These are phyloP conservation scores for Catharus fuscescens DNA, from an alignment of 2,113 vertebrate genomes.

Conservation along the genomic window DNA sequence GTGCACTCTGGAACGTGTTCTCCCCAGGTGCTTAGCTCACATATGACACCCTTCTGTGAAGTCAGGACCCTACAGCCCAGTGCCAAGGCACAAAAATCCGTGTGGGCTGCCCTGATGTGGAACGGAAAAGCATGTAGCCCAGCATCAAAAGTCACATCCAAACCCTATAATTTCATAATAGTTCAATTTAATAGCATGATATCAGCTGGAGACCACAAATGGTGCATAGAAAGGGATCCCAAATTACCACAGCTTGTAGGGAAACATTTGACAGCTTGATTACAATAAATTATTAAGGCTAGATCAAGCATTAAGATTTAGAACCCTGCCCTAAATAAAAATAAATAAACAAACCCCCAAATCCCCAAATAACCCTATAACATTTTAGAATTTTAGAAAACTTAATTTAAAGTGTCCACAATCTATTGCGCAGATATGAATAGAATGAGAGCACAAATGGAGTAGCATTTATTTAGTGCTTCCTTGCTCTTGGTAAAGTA, in stretches of 20 bases:
- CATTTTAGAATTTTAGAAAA: not conserved
- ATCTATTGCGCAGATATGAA: not conserved
- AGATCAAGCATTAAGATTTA: not conserved
- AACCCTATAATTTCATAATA: not conserved
- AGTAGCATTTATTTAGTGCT: not conserved
- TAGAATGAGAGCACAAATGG: not conserved
- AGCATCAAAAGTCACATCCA: not conserved
- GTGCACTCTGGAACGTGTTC: not conserved
- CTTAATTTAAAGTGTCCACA: not conserved
- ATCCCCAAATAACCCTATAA: not conserved
- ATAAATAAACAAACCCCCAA: rapidly evolving
- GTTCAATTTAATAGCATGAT: not conserved
- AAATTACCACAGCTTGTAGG: not conserved
- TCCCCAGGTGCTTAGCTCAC: not conserved
- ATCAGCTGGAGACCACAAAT: slow-evolving; percentile 11
- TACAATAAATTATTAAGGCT: not conserved
- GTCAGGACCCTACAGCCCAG: not conserved
- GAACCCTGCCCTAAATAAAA: rapidly evolving
- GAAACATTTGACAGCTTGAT: not conserved
- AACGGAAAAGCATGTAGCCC: not conserved
- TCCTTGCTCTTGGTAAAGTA: not conserved
- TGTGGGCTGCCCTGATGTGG: not conserved
- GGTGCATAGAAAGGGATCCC: not conserved
- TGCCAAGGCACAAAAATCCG: not conserved
- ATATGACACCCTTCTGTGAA: not conserved